Evolutionary conservation across 2,797 vertebrate species (phyloP).

Genomic region (Molossus molossus): DNA sequence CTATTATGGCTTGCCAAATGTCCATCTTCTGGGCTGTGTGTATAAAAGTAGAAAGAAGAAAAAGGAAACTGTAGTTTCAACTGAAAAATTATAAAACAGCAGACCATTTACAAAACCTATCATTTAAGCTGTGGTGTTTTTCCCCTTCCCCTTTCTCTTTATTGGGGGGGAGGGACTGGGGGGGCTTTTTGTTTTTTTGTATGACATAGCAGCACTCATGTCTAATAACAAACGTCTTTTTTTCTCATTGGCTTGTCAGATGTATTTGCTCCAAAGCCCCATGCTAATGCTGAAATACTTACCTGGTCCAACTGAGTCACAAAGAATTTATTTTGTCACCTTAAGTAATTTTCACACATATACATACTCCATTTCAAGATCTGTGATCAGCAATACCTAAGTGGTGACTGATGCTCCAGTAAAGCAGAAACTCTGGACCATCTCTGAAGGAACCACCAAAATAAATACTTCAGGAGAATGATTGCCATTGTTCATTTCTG

Average conservation of each 20-base stretch:
- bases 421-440: neutral
- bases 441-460: constrained; percentile 35
- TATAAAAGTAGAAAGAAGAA: constrained; percentile 87
- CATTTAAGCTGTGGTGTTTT: constrained; percentile 74
- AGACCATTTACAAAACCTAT: constrained; percentile 80
- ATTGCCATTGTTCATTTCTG: constrained; percentile 46
- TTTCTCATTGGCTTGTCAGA: neutral
- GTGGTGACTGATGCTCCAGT: neutral
- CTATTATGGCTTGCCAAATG: constrained; percentile 91
- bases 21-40: constrained; percentile 89
- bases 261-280: neutral
- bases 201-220: neutral
- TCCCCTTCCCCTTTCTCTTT: neutral
- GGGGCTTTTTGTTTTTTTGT: neutral
- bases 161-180: neutral
- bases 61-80: constrained; percentile 87
- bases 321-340: constrained; percentile 27
- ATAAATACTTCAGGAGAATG: constrained; percentile 47
- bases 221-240: constrained; percentile 52
- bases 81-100: constrained; percentile 85
- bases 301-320: constrained; percentile 38
- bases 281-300: neutral
- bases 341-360: neutral
- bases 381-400: neutral
- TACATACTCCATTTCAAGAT: neutral